Evolutionary conservation across 2,888 invertebrate genomes (phyloP).

Genomic region (Drosophila pegasa): DNA sequence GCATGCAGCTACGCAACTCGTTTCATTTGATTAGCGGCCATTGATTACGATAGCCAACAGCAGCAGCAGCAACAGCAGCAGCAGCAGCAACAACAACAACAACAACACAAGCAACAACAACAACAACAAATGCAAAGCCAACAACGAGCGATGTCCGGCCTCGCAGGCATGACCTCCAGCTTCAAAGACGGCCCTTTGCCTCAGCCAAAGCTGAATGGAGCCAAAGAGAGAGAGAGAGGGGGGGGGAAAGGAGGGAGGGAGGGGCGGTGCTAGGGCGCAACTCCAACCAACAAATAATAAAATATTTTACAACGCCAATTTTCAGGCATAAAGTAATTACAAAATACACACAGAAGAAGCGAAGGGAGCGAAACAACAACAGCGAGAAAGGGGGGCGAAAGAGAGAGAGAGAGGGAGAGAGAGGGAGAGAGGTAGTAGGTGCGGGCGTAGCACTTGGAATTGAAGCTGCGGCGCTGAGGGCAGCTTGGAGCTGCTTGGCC

Average conservation of each 20-base stretch:
- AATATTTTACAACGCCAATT: conserved; percentile 77
- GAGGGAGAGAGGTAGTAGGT: neutral
- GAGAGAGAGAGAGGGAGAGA: neutral
- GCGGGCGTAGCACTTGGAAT: neutral
- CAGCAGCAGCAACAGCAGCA: conserved; percentile 1
- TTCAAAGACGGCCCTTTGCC: conserved; percentile 29
- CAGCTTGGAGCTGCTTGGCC: neutral
- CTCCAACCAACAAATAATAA: conserved; percentile 64
- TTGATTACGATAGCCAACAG: conserved; percentile 49
- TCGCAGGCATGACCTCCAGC: conserved; percentile 36
- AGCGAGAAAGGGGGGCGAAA: too few relatives aligned
- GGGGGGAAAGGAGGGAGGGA: too few relatives aligned
- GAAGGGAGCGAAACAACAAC: neutral
- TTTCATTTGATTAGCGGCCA: conserved; percentile 69
- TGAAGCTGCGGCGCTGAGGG: neutral
- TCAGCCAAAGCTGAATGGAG: neutral
- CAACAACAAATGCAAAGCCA: conserved; percentile 44
- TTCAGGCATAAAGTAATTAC: conserved; percentile 76
- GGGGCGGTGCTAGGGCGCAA: neutral
- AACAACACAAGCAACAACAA: conserved; percentile 27
- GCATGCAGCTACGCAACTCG: conserved; percentile 54
- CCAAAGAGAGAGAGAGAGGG: neutral
- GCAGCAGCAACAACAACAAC: conserved; percentile 10
- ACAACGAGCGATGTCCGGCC: conserved; percentile 49
- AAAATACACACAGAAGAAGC: conserved; percentile 60